Evolutionary conservation across 64 coral and sea anemone genomes (phyloP).

Genomic region (Trachythela sp.): DNA sequence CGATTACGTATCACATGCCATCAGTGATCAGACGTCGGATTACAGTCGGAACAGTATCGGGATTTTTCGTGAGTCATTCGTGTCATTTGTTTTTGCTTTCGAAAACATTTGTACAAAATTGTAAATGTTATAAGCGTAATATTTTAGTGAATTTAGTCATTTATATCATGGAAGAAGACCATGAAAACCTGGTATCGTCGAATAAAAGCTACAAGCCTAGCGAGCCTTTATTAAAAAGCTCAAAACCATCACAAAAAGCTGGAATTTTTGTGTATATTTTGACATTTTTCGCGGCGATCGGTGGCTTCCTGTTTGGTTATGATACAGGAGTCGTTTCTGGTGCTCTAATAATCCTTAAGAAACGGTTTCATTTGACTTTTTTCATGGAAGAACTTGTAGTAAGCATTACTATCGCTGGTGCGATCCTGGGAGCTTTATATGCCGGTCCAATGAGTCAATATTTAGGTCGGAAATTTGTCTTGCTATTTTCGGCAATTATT

Average conservation of each 20-base stretch:
- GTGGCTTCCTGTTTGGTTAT: conserved; percentile 93
- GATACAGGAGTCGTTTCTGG: conserved; percentile 94
- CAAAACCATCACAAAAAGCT: neutral
- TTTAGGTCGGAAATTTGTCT: conserved; percentile 61
- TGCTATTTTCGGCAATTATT: conserved; percentile 55
- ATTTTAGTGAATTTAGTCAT: no score
- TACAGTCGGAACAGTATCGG: no score
- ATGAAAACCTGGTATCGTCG: neutral
- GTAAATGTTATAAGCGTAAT: no score
- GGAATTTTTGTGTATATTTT: conserved; percentile 61
- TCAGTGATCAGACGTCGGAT: no score
- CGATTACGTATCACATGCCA: no score
- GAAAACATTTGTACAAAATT: no score
- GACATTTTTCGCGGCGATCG: conserved; percentile 74
- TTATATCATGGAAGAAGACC: neutral
- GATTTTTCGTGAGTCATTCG: no score
- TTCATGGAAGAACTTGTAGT: conserved; percentile 89
- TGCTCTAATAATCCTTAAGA: conserved; percentile 65
- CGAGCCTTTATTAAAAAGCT: neutral
- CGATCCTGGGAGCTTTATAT: conserved; percentile 60
- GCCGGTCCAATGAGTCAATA: conserved; percentile 67
- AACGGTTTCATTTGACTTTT: conserved; percentile 58
- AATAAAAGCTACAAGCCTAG: neutral
- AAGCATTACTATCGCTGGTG: conserved; percentile 69
- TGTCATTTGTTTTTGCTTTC: no score